Conservation (phyloP, 2,888 invertebrate species). For the Cryptocephalus primarius region DNA sequence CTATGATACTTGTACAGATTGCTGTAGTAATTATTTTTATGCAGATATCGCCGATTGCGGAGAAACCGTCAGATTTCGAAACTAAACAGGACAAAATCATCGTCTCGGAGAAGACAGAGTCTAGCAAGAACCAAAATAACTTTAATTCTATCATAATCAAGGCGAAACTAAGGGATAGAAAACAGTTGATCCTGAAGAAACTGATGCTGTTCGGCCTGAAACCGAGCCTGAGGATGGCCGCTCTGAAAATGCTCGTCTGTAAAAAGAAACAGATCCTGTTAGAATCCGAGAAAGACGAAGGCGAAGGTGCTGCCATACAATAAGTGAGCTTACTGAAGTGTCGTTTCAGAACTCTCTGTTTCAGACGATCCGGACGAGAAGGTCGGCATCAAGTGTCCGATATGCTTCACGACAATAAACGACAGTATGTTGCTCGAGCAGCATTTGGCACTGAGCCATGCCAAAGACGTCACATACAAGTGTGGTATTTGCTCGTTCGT, state of each 20-base stretch:
- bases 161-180: slow-evolving; percentile 31
- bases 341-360: slow-evolving; percentile 3
- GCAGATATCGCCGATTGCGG: slow-evolving; percentile 18
- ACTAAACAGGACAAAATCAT: slow-evolving; percentile 25
- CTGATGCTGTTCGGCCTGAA: slow-evolving; percentile 34
- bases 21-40: slow-evolving; percentile 1
- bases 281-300: slow-evolving; percentile 25
- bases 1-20: neutral
- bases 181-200: slow-evolving; percentile 32
- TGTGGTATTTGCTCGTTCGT: slow-evolving; percentile 53
- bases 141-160: slow-evolving; percentile 30
- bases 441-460: slow-evolving; percentile 45
- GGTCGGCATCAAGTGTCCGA: slow-evolving; percentile 39
- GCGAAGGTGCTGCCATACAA: slow-evolving; percentile 7
- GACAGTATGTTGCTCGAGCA: slow-evolving; percentile 42
- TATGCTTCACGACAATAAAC: slow-evolving; percentile 42
- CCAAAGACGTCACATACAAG: slow-evolving; percentile 46
- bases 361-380: slow-evolving; percentile 27
- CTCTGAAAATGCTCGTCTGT: slow-evolving; percentile 33
- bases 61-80: slow-evolving; percentile 15
- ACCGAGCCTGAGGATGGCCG: slow-evolving; percentile 35
- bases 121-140: slow-evolving; percentile 19
- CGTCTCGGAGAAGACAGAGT: slow-evolving; percentile 27
- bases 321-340: neutral
- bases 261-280: slow-evolving; percentile 32